phyloP scores from a whole-genome alignment of 2,888 invertebrate species.

The Nasonia oneida region DNA sequence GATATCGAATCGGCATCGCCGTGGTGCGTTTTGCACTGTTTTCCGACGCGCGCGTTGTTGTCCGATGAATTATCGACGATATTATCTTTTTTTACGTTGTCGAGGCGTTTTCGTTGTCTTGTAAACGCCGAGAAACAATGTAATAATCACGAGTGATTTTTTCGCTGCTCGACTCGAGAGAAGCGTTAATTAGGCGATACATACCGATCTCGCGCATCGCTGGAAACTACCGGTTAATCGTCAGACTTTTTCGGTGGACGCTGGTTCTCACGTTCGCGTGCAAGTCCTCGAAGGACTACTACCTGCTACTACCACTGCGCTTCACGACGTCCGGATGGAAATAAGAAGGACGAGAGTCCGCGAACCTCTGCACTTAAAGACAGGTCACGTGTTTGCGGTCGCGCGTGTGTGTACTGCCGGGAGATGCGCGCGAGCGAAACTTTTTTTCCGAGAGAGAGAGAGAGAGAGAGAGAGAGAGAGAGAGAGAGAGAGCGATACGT shows the following conservation, averaged over 20 bases:
- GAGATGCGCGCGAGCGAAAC: not conserved
- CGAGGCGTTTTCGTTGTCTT: not conserved
- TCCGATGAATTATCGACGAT: slow-evolving; percentile 28
- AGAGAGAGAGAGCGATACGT: not conserved
- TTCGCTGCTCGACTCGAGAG: not conserved
- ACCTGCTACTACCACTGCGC: slow-evolving; percentile 6
- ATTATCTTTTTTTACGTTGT: not conserved
- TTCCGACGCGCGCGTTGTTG: slow-evolving; percentile 39
- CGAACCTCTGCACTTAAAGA: slow-evolving; percentile 71
- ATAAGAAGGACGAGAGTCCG: slow-evolving; percentile 59
- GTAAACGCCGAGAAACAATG: not conserved
- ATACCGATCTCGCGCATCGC: not conserved
- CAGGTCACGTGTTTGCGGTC: slow-evolving; percentile 74
- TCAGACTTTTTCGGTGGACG: slow-evolving; percentile 25
- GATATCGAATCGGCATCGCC: slow-evolving; percentile 74
- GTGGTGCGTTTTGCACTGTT: slow-evolving; percentile 53
- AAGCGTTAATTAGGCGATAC: not conserved
- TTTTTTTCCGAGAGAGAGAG: not conserved
- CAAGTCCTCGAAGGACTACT: slow-evolving; percentile 55
- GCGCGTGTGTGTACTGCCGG: slow-evolving; percentile 65
- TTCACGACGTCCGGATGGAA: slow-evolving; percentile 57
- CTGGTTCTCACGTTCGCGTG: slow-evolving; percentile 75
- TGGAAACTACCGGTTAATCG: slow-evolving; percentile 1
- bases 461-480: not conserved
- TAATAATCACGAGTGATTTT: not conserved